Conservation (phyloP, 2,888 invertebrate genomes). For the Temnothorax unifasciatus region DNA sequence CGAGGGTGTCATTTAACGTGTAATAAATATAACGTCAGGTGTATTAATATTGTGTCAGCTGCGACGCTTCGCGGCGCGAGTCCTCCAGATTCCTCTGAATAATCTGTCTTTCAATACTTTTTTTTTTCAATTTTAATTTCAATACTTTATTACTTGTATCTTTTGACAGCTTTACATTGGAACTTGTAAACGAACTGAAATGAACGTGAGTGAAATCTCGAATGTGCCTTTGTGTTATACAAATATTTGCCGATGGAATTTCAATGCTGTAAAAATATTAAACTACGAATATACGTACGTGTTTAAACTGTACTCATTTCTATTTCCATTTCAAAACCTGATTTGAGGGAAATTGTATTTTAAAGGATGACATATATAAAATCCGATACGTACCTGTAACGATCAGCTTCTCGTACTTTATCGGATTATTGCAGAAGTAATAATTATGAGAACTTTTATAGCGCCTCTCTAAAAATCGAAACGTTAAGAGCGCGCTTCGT, state of each 20-base stretch:
- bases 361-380: neutral
- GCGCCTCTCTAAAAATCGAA: neutral
- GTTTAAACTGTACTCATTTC: neutral
- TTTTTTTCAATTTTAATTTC: neutral
- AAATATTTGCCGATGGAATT: conserved; percentile 25
- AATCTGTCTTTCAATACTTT: neutral
- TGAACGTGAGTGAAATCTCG: neutral
- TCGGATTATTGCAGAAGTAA: conserved; percentile 4
- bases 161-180: neutral
- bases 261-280: conserved; percentile 37
- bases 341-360: conserved; percentile 7
- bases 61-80: neutral
- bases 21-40: conserved; percentile 35
- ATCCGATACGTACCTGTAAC: neutral
- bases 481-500: neutral
- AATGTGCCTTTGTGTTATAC: neutral
- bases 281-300: neutral
- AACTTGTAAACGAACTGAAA: neutral
- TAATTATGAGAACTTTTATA: conserved; percentile 11
- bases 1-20: neutral
- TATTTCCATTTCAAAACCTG: neutral
- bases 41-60: neutral
- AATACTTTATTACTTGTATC: neutral
- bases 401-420: conserved; percentile 4
- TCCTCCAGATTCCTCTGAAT: neutral